Base-by-base conservation (phyloP, 2,113 vertebrate genomes). In the pig (Sus scrofa) region DNA sequence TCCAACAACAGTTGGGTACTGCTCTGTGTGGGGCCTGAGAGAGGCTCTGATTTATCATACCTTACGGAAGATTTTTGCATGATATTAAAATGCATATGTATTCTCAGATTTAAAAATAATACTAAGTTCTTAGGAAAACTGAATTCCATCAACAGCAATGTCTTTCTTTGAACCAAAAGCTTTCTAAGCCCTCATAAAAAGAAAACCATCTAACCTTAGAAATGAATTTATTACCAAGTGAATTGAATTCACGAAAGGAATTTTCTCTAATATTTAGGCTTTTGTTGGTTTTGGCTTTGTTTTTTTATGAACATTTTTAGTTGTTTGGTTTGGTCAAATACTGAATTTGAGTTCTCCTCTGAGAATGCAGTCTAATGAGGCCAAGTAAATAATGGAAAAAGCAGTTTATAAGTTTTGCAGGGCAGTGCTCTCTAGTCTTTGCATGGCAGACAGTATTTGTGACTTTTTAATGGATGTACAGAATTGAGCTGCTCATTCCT, bases 261-360 rank as follows among this genome's bases (percentile, higher is more conserved):
- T 89, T 93, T 96, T 85, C n/a, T 65, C 63, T 86, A 86, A 19
- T 78, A 94, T 74, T 84, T 81, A 89, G 74, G 78, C 65, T 91
- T 14, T 92, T 95, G 60, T 87, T 92, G 82, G 81, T 82, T 94
- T 95, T n/a, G 39, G 37, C 86, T 94, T 95, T 89, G 70, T 89
- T 84, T 89, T 71, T 89, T 84, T 77, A 96, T 86, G 73, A 70
- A 85, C 13, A 14, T 63, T 77, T 95, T 94, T 78, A 96, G 50
- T 94, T 84, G 60, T 94, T 93, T 91, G 90, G 68, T 83, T 96
- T 94, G 94, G 85, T 97, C 93, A 62, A 44, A 90, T 94, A 95
- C 58, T 96, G 86, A 97, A 96, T 94, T 87, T 96, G 83, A 96
- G 78, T 95, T 95, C 70, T 96, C 58, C 89, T 94, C 32, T 56